Conservation (phyloP, 2,113 vertebrate genomes). For the Brachionichthys hirsutus region DNA sequence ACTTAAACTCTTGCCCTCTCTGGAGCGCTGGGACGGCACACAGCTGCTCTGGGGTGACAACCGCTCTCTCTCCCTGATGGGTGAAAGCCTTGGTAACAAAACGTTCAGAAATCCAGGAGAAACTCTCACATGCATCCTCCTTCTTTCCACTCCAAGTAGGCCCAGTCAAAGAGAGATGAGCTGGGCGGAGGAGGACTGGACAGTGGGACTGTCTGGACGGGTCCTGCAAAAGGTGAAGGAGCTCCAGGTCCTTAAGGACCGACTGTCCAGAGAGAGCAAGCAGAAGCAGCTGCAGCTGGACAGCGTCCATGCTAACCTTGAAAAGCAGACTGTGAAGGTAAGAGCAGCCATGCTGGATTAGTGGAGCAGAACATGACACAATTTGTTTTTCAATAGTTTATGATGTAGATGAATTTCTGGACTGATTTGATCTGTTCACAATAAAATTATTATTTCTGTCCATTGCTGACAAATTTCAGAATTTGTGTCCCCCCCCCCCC, state of each 20-base stretch:
- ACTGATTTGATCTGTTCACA: too few relatives aligned
- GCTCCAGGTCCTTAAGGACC: constrained; percentile 76
- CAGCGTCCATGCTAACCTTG: constrained; percentile 71
- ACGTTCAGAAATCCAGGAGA: constrained; percentile 14
- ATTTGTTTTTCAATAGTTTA: too few relatives aligned
- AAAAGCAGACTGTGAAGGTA: constrained; percentile 81
- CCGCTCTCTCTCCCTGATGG: constrained; percentile 33
- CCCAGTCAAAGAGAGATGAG: constrained; percentile 69
- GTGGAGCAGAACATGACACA: too few relatives aligned
- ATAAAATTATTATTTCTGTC: too few relatives aligned
- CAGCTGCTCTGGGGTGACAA: constrained; percentile 51
- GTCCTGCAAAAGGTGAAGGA: constrained; percentile 79
- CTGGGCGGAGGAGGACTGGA: constrained; percentile 84
- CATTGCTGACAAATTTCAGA: too few relatives aligned
- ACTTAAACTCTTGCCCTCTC: constrained; percentile 34
- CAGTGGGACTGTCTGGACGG: constrained; percentile 73
- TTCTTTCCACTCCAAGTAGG: constrained; percentile 12
- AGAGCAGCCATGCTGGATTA: background rate
- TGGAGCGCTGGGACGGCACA: too few relatives aligned
- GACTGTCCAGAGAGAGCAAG: constrained; percentile 76
- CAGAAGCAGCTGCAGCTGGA: constrained; percentile 83
- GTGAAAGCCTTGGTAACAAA: constrained; percentile 55
- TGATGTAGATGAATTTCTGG: too few relatives aligned
- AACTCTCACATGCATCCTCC: background rate
- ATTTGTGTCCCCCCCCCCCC: too few relatives aligned